Conservation (phyloP, 2,888 invertebrate species). For the Volucella inflata region DNA sequence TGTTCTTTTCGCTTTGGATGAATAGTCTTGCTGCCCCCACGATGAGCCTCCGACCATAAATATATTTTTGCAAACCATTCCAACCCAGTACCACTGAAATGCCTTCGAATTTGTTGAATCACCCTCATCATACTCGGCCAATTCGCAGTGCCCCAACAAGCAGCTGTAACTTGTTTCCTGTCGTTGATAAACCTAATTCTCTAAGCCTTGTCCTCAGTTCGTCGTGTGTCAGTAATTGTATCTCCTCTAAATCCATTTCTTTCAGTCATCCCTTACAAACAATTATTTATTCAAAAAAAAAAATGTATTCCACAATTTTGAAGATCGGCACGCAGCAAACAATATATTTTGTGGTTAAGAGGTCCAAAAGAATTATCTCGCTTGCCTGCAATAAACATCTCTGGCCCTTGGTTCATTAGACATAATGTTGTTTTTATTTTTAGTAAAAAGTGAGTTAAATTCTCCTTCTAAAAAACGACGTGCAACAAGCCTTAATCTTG, state of each 20-base stretch:
- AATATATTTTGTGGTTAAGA: not conserved
- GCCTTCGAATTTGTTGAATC: not conserved
- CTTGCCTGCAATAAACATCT: not conserved
- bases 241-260: not conserved
- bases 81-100: slow-evolving; percentile 18
- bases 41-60: not conserved
- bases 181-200: not conserved
- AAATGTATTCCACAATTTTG: too few species aligned
- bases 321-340: not conserved
- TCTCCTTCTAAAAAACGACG: slow-evolving; percentile 81
- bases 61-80: slow-evolving; percentile 34
- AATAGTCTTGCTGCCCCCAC: not conserved
- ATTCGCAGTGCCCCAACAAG: not conserved
- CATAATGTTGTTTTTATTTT: slow-evolving; percentile 30
- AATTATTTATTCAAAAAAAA: too few species aligned
- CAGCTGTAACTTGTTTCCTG: not conserved
- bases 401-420: not conserved
- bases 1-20: not conserved
- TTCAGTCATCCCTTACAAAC: not conserved
- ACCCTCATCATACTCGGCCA: not conserved
- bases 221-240: not conserved
- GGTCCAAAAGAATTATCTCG: slow-evolving; percentile 5
- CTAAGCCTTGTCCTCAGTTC: slow-evolving; percentile 1
- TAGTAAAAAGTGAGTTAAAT: slow-evolving; percentile 78
- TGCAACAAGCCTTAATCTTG: slow-evolving; percentile 1